Percentiles rank a stretch among this genome's conserved stretches.
phyloP scores from a whole-genome alignment of 2,797 vertebrate genomes.

The Sorex maritimensis region DNA sequence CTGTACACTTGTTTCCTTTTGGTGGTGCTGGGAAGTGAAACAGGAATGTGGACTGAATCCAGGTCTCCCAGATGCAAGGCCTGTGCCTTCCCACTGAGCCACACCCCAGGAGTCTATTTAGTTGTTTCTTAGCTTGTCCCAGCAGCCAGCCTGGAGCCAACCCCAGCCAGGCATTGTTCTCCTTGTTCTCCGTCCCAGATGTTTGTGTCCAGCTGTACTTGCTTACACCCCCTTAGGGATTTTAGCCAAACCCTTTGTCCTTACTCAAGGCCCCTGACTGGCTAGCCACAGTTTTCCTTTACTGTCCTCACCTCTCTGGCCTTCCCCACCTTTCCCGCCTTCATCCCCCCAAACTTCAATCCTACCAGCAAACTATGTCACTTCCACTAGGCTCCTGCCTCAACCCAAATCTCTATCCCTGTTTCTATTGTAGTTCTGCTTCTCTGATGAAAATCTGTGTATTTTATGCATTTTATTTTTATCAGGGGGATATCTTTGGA shows the following conservation, averaged over 20 bases:
- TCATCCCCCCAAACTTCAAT: neutral
- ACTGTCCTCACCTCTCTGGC: neutral
- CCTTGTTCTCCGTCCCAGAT: neutral
- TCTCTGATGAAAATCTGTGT: slow-evolving; percentile 19
- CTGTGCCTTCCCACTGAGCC: too few species aligned
- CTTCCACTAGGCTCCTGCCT: neutral
- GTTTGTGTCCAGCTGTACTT: neutral
- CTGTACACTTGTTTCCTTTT: too few species aligned
- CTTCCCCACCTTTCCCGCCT: neutral
- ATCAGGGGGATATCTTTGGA: too few species aligned
- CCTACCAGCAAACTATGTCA: neutral
- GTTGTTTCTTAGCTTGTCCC: neutral
- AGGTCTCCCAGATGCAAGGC: too few species aligned
- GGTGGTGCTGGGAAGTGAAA: neutral
- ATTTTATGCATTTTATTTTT: too few species aligned
- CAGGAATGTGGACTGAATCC: too few species aligned
- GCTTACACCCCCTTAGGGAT: neutral
- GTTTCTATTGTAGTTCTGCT: slow-evolving; percentile 1
- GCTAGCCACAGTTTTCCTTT: neutral
- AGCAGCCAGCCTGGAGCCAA: neutral
- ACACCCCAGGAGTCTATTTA: neutral
- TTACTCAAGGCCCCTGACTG: neutral
- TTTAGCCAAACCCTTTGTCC: neutral
- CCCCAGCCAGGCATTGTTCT: neutral
- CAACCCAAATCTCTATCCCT: neutral